Evolutionary conservation across 1,140 invertebrate species (phyloP).

Genomic region (Bombus vancouverensis): DNA sequence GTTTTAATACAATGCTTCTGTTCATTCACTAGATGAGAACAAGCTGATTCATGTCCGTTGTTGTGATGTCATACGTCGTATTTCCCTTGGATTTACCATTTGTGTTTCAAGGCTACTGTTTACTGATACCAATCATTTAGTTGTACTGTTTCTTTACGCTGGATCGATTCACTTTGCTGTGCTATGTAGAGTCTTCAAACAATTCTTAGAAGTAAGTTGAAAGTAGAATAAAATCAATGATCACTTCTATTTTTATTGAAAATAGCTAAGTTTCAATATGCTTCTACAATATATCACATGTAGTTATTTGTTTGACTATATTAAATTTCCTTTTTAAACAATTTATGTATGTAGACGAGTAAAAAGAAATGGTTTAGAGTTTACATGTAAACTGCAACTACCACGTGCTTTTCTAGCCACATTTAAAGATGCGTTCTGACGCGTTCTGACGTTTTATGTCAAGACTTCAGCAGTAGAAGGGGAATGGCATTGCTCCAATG

Average conservation of each 20-base stretch:
- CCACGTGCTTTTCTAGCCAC: not conserved
- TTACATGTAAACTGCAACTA: constrained; percentile 7
- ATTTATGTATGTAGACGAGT: not conserved
- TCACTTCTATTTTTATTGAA: not conserved
- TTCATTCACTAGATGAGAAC: not conserved
- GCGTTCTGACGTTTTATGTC: constrained; percentile 19
- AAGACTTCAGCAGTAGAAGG: constrained; percentile 44
- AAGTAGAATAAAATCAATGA: not conserved
- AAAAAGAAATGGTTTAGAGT: constrained; percentile 2
- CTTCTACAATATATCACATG: not conserved
- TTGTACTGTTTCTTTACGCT: not conserved
- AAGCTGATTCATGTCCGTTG: constrained; percentile 27
- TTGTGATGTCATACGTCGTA: constrained; percentile 26
- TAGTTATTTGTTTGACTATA: not conserved
- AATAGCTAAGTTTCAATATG: not conserved
- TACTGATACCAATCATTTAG: not conserved
- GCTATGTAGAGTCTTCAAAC: too few relatives aligned
- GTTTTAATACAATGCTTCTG: not conserved
- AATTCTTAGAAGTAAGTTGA: not conserved
- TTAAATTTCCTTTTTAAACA: not conserved
- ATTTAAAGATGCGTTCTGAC: not conserved
- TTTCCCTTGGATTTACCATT: constrained; percentile 25
- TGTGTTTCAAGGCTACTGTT: not conserved
- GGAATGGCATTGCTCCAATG: constrained; percentile 57
- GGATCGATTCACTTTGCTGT: not conserved